Conservation (phyloP, 1,140 invertebrate genomes). For the Drosophila miranda region DNA sequence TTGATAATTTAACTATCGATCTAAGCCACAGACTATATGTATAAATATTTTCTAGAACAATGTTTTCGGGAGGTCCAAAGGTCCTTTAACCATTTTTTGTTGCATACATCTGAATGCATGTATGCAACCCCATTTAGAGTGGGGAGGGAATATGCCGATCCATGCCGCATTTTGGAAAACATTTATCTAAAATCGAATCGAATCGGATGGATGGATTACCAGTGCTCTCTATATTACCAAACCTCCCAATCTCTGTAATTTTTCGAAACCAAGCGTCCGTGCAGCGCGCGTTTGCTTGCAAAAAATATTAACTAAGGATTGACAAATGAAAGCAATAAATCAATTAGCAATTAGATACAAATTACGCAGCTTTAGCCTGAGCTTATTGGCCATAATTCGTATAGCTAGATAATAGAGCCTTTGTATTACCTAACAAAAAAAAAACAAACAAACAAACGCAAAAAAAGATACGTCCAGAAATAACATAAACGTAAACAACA, state of each 20-base stretch:
- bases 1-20: slow-evolving; percentile 53
- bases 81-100: no score
- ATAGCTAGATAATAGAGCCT: slow-evolving; percentile 31
- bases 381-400: slow-evolving; percentile 32
- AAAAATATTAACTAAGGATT: background rate
- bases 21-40: slow-evolving; percentile 32
- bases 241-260: background rate
- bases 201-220: slow-evolving; percentile 2
- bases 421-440: slow-evolving; percentile 19
- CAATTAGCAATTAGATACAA: slow-evolving; percentile 27
- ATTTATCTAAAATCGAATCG: slow-evolving; percentile 8
- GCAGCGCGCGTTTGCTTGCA: background rate
- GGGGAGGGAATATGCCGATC: slow-evolving; percentile 5
- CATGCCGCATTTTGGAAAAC: background rate
- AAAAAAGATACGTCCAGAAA: slow-evolving; percentile 55
- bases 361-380: slow-evolving; percentile 40
- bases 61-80: slow-evolving; percentile 13
- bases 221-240: slow-evolving; percentile 32
- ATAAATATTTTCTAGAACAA: slow-evolving; percentile 26
- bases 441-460: slow-evolving; percentile 13
- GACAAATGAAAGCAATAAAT: slow-evolving; percentile 36
- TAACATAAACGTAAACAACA: background rate
- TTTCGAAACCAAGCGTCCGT: background rate
- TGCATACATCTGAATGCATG: no score
- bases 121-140: background rate